Evolutionary conservation across 1,140 invertebrate genomes (phyloP), one percentile per base, ranked within the genome.

Genomic region (Mya arenaria): DNA sequence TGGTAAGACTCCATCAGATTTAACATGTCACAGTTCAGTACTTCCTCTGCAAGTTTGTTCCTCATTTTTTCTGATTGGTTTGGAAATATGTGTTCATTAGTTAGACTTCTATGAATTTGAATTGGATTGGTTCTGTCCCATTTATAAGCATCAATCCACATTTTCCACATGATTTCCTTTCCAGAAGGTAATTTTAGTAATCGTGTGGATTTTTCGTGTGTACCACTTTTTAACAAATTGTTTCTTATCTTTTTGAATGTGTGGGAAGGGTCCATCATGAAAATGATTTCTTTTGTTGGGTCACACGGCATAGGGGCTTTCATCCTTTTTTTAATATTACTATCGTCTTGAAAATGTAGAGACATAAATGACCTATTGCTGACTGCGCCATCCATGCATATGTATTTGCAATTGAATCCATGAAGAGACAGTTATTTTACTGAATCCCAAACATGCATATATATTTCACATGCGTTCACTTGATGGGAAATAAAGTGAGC

Each of bases 1-100:
- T 84, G 36, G 28, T 84, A 81, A 4, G 0, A 1, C 23, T 44
- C 65, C 66, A 84, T 65, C 4, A 75, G 34, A 69, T 82, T 13
- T n/a, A 82, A 44, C 77, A 82, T 82, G 39, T 82, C 66, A 4
- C 2, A 6, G 34, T 75, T 58, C 10, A 84, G 36, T 1, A 75
- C 55, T 6, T 84, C 77, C 58, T 84, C 83, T 19, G 71, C 83
- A 8, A 84, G 30, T 10, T 82, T 32, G 34, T 84, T 84, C 2
- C 78, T 23, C 79, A 84, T 84, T 68, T 82, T 74, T 17, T n/a
- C 15, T 44, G 36, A 28, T 0, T 23, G 6, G 15, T 60, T 44
- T 58, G 60, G 60, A 23, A 41, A 62, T 0, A 84, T 23, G 41
- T 82, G 79, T 28, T 74, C 79, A 36, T 72, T 69, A 19, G 44